A percentile compares a stretch with the other conserved stretches of the same genome.
Conservation (phyloP, 1,140 invertebrate species). For the Ctenoplectra terminalis region DNA sequence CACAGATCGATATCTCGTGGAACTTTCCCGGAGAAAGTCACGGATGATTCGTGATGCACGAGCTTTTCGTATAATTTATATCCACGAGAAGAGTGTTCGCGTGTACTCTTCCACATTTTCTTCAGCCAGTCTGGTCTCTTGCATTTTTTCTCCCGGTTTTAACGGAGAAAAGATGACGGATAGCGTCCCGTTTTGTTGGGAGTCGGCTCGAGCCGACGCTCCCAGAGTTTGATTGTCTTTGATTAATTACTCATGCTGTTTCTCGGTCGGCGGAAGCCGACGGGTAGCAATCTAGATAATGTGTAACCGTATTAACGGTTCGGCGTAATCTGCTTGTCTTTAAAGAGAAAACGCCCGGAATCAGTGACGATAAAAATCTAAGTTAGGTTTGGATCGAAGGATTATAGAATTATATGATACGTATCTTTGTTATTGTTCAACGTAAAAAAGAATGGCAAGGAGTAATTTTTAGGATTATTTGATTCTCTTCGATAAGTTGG, state of each 20-base stretch:
- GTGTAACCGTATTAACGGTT: conserved; percentile 78
- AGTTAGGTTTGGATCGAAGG: too few relatives aligned
- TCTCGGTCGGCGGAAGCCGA: conserved; percentile 75
- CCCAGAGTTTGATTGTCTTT: conserved; percentile 83
- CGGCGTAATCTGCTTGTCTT: conserved; percentile 68
- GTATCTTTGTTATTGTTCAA: background rate
- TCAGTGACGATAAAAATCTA: background rate
- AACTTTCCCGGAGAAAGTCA: conserved; percentile 44
- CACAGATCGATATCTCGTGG: conserved; percentile 5
- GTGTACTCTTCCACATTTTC: background rate
- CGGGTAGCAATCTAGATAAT: conserved; percentile 81
- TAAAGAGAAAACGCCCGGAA: conserved; percentile 35
- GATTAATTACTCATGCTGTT: conserved; percentile 80
- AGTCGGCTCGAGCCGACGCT: conserved; percentile 72
- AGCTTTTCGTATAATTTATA: conserved; percentile 61
- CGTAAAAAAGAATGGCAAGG: too few relatives aligned
- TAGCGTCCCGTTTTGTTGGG: conserved; percentile 74
- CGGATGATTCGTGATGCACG: background rate
- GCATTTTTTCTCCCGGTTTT: conserved; percentile 52
- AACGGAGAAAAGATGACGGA: conserved; percentile 69
- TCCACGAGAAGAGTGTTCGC: conserved; percentile 39
- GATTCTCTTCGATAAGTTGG: too few relatives aligned
- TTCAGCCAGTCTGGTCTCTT: background rate
- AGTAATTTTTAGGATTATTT: background rate
- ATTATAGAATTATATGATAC: background rate